Conservation (phyloP, 2,888 invertebrate genomes). For the Polydrusus pterygomalis region DNA sequence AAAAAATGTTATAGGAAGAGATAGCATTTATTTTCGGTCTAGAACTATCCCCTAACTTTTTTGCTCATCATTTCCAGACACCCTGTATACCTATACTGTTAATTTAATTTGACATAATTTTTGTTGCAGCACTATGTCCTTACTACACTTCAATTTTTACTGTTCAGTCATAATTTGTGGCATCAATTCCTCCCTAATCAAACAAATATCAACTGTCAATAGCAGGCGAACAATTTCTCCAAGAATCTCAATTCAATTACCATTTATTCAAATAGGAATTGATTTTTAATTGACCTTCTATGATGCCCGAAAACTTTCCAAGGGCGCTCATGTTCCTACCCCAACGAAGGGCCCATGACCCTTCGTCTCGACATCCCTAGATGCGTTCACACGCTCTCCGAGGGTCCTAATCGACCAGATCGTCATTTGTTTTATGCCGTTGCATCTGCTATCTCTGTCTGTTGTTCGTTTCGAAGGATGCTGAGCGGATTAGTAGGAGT, state of each 20-base stretch:
- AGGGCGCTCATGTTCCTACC: slow-evolving; percentile 53
- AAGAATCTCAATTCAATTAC: neutral
- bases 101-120: too few species aligned
- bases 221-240: neutral
- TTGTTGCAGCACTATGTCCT: too few species aligned
- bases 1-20: too few species aligned
- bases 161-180: too few species aligned
- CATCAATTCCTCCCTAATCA: too few species aligned
- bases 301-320: slow-evolving; percentile 31
- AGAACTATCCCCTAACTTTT: too few species aligned
- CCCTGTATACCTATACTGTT: too few species aligned
- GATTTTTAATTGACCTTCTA: slow-evolving; percentile 39
- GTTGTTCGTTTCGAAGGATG: slow-evolving; percentile 28
- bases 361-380: slow-evolving; percentile 60
- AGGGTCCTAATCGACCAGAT: slow-evolving; percentile 64
- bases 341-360: slow-evolving; percentile 50
- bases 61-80: too few species aligned
- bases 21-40: too few species aligned
- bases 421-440: slow-evolving; percentile 63
- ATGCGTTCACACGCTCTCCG: slow-evolving; percentile 66
- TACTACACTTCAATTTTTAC: too few species aligned
- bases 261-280: slow-evolving; percentile 24
- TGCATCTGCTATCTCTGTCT: slow-evolving; percentile 57
- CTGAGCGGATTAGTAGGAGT: slow-evolving; percentile 24
- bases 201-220: neutral